Conservation (phyloP, 2,113 vertebrate genomes). For the Daboia siamensis region DNA sequence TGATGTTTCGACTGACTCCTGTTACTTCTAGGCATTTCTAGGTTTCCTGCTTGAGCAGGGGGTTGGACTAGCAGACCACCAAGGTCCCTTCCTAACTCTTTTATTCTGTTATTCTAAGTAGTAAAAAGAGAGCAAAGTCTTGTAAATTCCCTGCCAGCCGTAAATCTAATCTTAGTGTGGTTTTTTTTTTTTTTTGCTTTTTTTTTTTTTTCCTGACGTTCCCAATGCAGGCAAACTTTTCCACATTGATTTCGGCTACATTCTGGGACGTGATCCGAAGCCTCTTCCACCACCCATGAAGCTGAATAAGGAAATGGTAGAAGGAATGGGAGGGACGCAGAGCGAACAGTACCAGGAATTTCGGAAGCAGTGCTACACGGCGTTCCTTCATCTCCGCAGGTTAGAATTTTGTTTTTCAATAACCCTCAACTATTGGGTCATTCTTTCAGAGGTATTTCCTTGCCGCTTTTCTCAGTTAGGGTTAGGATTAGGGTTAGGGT, state of each 20-base stretch:
- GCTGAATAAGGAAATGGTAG: constrained; percentile 98
- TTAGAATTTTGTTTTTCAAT: constrained; percentile 48
- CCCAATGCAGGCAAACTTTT: constrained; percentile 86
- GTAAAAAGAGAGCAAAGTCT: too few species aligned
- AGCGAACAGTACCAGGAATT: constrained; percentile 99
- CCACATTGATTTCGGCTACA: constrained; percentile 99
- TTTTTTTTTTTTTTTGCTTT: background rate
- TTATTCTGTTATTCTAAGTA: background rate
- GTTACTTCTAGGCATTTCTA: too few species aligned
- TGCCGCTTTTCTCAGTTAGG: background rate
- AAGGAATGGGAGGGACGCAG: constrained; percentile 98
- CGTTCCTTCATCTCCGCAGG: constrained; percentile 95
- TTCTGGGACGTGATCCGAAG: constrained; percentile 95
- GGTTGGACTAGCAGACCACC: too few species aligned
- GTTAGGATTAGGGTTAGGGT: too few species aligned
- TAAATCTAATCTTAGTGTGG: background rate
- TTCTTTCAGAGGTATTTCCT: background rate
- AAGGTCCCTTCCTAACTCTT: background rate
- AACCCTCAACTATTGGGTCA: background rate
- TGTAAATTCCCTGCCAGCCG: fast-evolving
- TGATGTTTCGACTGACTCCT: too few species aligned
- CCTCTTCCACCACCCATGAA: constrained; percentile 98
- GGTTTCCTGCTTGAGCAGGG: background rate
- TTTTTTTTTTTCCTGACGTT: background rate
- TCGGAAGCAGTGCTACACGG: constrained; percentile 97